These are phyloP conservation scores for Formica selysi DNA, from an alignment of 1,140 invertebrate genomes.

Conservation along the genomic window DNA sequence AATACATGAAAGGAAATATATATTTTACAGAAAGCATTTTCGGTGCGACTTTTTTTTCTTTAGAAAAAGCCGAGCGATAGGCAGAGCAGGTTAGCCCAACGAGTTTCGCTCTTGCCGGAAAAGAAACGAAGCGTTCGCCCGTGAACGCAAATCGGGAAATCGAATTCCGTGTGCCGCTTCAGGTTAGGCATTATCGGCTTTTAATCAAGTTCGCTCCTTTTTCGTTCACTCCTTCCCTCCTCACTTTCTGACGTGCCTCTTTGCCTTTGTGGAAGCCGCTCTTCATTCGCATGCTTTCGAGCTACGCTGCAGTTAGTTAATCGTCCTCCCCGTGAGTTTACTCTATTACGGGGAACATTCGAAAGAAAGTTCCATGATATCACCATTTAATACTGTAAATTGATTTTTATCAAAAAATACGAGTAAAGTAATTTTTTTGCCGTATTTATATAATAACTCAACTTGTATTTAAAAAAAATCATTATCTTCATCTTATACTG, in stretches of 20 bases:
- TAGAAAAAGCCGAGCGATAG: constrained; percentile 32
- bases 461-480: constrained; percentile 11
- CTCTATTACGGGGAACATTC: not conserved
- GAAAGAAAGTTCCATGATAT: not conserved
- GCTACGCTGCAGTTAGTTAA: constrained; percentile 55
- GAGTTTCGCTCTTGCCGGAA: constrained; percentile 30
- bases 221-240: constrained; percentile 53
- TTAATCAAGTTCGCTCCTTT: constrained; percentile 69
- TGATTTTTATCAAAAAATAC: not conserved
- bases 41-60: not conserved
- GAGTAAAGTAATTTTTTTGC: not conserved
- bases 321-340: constrained; percentile 34
- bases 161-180: constrained; percentile 45
- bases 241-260: constrained; percentile 60
- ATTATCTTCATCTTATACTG: not conserved
- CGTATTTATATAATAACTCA: not conserved
- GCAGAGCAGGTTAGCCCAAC: constrained; percentile 18
- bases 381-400: not conserved
- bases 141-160: constrained; percentile 67
- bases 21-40: not conserved
- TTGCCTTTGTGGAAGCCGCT: constrained; percentile 42
- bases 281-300: constrained; percentile 57
- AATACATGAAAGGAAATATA: not conserved
- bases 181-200: constrained; percentile 69
- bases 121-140: constrained; percentile 55